phyloP scores from a whole-genome alignment of 2,113 vertebrate species.

The Zosterops japonicus region DNA sequence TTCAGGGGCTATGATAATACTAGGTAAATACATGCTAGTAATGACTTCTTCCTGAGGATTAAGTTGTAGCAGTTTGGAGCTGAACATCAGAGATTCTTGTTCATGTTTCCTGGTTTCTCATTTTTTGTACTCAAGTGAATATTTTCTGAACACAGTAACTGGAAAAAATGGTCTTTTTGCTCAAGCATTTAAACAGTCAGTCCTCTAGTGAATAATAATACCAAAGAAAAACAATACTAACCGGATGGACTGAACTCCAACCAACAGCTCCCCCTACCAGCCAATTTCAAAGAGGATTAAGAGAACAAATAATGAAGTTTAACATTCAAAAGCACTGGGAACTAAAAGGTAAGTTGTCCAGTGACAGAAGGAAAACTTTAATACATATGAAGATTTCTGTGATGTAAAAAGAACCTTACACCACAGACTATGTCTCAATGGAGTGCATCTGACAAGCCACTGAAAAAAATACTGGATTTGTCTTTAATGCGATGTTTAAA shows the following conservation, averaged over 20 bases:
- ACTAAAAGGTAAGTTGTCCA: not conserved
- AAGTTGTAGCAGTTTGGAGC: not conserved
- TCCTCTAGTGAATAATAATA: conserved; percentile 45
- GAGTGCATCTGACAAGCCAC: not conserved
- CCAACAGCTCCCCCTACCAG: conserved; percentile 60
- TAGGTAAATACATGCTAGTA: not conserved
- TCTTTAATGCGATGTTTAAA: not conserved
- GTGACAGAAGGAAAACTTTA: not conserved
- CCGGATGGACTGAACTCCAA: not conserved
- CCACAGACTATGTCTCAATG: not conserved
- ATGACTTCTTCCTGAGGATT: not conserved
- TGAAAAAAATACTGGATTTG: not conserved
- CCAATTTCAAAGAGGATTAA: not conserved
- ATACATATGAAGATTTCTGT: not conserved
- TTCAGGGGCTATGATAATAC: not conserved
- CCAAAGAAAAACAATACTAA: conserved; percentile 33
- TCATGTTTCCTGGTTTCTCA: conserved; percentile 7
- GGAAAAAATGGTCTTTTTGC: not conserved
- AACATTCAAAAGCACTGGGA: not conserved
- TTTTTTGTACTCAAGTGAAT: conserved; percentile 18
- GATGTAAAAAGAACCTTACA: not conserved
- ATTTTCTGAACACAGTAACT: conserved; percentile 41
- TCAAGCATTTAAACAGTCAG: conserved; percentile 42
- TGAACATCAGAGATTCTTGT: not conserved
- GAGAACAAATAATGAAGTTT: not conserved